phyloP scores from a whole-genome alignment of 2,797 vertebrate genomes.

The Acanthornis magna region DNA sequence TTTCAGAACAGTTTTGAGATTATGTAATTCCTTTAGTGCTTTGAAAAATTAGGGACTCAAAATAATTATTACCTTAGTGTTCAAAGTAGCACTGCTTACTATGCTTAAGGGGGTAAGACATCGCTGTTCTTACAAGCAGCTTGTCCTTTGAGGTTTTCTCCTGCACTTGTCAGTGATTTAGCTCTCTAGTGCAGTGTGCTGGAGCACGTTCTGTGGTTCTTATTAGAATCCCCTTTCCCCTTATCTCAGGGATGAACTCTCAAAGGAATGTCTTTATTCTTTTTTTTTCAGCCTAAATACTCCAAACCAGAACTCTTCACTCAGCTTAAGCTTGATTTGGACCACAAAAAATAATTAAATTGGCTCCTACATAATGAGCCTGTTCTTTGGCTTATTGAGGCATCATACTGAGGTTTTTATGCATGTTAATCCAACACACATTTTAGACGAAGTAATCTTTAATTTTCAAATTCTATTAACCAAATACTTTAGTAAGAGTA shows the following conservation, averaged over 20 bases:
- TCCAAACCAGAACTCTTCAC: background rate
- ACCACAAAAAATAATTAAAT: background rate
- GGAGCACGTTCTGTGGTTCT: background rate
- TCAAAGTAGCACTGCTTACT: background rate
- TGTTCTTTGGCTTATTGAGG: background rate
- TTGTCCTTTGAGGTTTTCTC: constrained; percentile 10
- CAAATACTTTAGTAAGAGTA: constrained; percentile 12
- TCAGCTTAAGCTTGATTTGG: background rate
- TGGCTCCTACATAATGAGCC: background rate
- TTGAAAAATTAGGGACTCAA: background rate
- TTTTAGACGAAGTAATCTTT: background rate
- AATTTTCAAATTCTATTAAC: constrained; percentile 33
- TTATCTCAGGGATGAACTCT: background rate
- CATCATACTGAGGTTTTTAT: background rate
- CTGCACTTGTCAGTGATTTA: background rate
- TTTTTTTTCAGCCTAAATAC: background rate
- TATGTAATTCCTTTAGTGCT: background rate
- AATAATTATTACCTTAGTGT: background rate
- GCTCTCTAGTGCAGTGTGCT: background rate
- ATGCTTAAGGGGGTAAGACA: background rate
- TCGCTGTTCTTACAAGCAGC: background rate
- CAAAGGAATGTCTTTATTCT: background rate
- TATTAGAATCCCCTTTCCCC: background rate
- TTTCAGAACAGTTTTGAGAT: background rate
- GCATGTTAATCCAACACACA: background rate